Evolutionary conservation across 2,797 vertebrate species (phyloP), one percentile per base, ranked within the genome.

Genomic region (Moxostoma hubbsi): DNA sequence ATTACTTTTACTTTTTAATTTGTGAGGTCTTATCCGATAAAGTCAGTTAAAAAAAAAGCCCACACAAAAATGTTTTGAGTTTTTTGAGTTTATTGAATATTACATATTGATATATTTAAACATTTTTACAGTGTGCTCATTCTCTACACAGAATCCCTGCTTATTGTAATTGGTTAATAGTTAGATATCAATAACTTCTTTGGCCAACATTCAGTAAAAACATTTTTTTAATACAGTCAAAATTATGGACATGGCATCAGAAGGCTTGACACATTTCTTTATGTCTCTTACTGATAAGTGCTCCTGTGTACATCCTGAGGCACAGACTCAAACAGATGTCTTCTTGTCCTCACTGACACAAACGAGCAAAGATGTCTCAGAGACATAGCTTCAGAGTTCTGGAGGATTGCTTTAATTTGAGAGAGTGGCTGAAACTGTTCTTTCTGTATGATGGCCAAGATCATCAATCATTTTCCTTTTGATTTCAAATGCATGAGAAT

Each of bases 401-500:
- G 6, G 54, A 82, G 80, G 77, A 75, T 59, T 45, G 45, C 73
- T 80, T 80, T 86, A 47, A 83, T 80, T 68, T 65, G 55, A 49
- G 13, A 77, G 78, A 72, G 53, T 72, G 74, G 66, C 74, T 69
- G 70, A 79, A 81, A 80, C 83, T 65, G 51, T 71, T 82, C 75
- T 72, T 75, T 73, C 65, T 81, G 80, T 83, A 75, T 18, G 61
- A 58, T 24, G 8, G 79, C 82, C 81, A 84, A 84, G 73, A 75
- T 81, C 82, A 84, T 87, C 82, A 78, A 85, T 87, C 79, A 87
- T 87, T 77, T 82, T 67, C 57, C 81, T 65, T 49, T 58, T 81
- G 81, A 87, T 83, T 83, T 79, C 70, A 43, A 67, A 81, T 63
- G 66, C 79, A 82, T 87, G 75, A 81, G 81, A 81, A 74, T 81